Evolutionary conservation across 92 coral and sea anemone genomes (phyloP), one percentile per base, ranked within the genome.

Genomic region (Epizoanthus scotinus): DNA sequence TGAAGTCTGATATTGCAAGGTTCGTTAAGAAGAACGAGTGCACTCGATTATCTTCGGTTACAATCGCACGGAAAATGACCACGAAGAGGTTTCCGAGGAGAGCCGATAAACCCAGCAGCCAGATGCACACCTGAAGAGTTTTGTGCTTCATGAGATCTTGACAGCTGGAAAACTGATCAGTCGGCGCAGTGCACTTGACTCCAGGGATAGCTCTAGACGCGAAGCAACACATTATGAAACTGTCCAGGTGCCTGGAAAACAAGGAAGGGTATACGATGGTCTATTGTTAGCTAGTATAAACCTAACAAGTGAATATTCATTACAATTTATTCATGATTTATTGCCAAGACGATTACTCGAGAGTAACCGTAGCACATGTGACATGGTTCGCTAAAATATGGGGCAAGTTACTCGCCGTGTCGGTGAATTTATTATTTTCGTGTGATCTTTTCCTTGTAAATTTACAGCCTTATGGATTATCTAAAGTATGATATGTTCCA

Each of bases 91-190:
- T 92, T 1, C 97, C 97, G 22, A 87, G 29, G 49, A 92, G 72
- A 6, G 97, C 97, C 25, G 89, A 55, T 21, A 92, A 72, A 17
- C 97, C 97, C 28, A 92, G 84, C 24, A 92, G 83, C 97, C 97
- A 92, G 13, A 90, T 68, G 22, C 86, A 86, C 40, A 34, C 40
- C 40, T 34, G 40, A 3, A 34, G 40, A 3, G 40, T 34, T 34
- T 34, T 34, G 40, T 92, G 90, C 67, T 92, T 92, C 88, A 92
- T 91, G 59, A 92, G 84, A 44, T 90, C 97, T 8, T 84, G 83
- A 68, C 97, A 92, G 67, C 97, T 92, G 2, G 97, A 92, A 67
- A 92, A 90, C 29, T 36, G 84, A 63, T 90, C 84, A 47, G 78
- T 83, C 25, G 93, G 93, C 8, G 93, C 78, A 5, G 22, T 49